Evolutionary conservation across 2,113 vertebrate species (phyloP).

Genomic region (Megaceryle maxima): DNA sequence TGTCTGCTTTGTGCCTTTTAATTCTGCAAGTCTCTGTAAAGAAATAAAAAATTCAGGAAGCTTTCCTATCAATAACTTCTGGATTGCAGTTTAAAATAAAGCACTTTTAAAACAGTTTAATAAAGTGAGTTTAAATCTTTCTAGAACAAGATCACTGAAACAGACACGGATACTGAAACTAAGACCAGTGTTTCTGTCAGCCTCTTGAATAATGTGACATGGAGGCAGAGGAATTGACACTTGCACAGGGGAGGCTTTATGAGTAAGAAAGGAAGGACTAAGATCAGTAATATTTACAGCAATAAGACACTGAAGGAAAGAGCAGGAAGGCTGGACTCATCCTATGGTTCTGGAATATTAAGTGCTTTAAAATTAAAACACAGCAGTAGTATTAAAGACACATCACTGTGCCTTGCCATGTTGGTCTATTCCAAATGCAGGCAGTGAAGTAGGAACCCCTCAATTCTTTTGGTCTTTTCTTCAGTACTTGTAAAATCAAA

Average conservation of each 20-base stretch:
- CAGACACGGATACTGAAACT: neutral
- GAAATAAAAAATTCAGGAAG: neutral
- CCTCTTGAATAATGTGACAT: neutral
- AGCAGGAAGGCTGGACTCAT: neutral
- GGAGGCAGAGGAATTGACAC: neutral
- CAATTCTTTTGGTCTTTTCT: neutral
- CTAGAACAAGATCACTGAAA: neutral
- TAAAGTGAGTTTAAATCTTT: neutral
- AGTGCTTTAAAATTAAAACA: neutral
- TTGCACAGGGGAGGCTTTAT: neutral
- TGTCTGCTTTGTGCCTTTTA: slow-evolving; percentile 77
- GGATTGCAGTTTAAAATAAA: neutral
- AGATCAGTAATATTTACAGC: neutral
- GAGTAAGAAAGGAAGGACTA: neutral
- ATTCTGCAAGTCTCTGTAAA: slow-evolving; percentile 77
- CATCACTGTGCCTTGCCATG: neutral
- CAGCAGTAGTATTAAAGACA: neutral
- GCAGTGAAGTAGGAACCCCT: neutral
- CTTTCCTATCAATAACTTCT: neutral
- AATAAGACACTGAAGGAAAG: neutral
- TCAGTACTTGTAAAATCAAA: neutral
- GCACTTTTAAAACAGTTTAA: neutral
- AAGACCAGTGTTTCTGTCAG: neutral
- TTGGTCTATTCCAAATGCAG: neutral
- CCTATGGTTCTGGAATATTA: neutral